Evolutionary conservation across 1,140 invertebrate species (phyloP).

Genomic region (Orius insidiosus): DNA sequence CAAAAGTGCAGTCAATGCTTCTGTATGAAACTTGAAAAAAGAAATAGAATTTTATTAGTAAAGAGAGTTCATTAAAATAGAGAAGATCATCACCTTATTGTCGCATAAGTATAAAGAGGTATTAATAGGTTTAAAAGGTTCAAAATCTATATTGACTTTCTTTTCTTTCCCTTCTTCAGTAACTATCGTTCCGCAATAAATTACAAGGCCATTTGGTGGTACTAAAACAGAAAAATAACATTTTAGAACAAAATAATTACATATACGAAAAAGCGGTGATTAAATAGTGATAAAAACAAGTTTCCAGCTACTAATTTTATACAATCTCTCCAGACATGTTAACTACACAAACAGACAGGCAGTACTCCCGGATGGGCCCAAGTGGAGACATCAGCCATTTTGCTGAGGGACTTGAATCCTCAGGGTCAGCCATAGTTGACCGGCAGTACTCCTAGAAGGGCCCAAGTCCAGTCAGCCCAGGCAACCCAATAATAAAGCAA

Average conservation of each 20-base stretch:
- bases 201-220: conserved; percentile 95
- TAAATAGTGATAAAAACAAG: no score
- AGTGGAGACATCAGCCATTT: no score
- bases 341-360: no score
- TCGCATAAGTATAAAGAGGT: conserved; percentile 98
- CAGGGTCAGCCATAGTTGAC: no score
- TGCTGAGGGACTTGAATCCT: no score
- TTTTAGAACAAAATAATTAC: neutral
- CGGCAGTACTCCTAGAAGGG: no score
- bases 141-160: conserved; percentile 99
- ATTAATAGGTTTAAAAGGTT: conserved; percentile 99
- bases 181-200: conserved; percentile 99
- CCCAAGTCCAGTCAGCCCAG: no score
- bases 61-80: neutral
- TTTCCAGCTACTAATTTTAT: no score
- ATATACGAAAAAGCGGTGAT: no score
- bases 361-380: no score
- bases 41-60: conserved; percentile 7
- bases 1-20: conserved; percentile 89
- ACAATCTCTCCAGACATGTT: no score
- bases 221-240: conserved; percentile 44
- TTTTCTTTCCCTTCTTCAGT: conserved; percentile 99
- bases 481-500: no score
- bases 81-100: conserved; percentile 56
- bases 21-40: conserved; percentile 62